Conservation (phyloP, 1,140 invertebrate species). For the Melitaea cinxia region DNA sequence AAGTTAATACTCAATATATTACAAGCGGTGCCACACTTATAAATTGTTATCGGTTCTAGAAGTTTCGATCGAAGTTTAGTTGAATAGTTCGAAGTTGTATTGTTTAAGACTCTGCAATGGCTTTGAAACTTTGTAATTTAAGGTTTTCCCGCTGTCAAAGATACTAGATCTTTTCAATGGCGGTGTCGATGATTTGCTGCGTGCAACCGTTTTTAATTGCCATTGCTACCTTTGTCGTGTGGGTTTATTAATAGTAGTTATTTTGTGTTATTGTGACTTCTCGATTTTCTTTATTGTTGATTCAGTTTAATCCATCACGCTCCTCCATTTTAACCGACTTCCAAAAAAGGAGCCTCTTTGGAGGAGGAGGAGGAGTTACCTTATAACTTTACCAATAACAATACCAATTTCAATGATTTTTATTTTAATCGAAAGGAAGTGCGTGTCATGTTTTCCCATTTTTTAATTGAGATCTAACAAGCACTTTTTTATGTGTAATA, state of each 20-base stretch:
- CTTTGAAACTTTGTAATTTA: constrained; percentile 20
- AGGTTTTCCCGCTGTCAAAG: constrained; percentile 15
- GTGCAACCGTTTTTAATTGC: constrained; percentile 20
- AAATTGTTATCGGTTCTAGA: constrained; percentile 22
- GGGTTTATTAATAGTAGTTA: neutral
- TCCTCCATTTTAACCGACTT: too few species aligned
- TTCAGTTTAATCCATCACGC: too few species aligned
- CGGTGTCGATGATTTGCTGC: constrained; percentile 12
- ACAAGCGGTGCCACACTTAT: constrained; percentile 15
- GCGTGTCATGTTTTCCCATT: too few species aligned
- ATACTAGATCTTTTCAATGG: constrained; percentile 16
- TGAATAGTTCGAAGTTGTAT: constrained; percentile 28
- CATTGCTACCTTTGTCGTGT: neutral
- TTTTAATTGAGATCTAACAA: too few species aligned
- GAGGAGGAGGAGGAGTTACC: too few species aligned
- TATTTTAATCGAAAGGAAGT: too few species aligned
- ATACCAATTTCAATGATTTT: too few species aligned
- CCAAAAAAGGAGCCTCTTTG: too few species aligned
- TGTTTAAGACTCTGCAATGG: constrained; percentile 23
- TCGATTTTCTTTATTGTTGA: neutral
- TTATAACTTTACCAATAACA: too few species aligned
- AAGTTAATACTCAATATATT: constrained; percentile 17
- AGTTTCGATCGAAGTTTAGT: constrained; percentile 21
- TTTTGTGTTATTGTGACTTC: neutral
- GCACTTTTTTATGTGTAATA: too few species aligned